These are phyloP conservation scores for Eupithecia subfuscata DNA, from an alignment of 2,888 invertebrate genomes.

Conservation along the genomic window DNA sequence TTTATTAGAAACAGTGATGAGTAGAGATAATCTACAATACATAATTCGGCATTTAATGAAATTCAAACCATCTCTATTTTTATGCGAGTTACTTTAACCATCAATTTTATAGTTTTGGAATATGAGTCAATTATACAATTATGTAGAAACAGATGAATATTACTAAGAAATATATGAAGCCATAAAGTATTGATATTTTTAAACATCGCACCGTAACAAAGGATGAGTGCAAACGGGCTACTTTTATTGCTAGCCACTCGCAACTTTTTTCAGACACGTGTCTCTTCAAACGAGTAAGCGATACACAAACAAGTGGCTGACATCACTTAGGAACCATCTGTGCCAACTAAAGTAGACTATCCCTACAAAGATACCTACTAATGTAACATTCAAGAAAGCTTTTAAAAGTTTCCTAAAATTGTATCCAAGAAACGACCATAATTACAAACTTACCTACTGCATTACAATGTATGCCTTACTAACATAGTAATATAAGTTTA, in stretches of 20 bases:
- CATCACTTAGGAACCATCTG: not conserved
- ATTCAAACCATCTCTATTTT: not conserved
- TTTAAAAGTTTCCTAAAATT: constrained; percentile 13
- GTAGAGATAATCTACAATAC: constrained; percentile 11
- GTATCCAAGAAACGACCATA: constrained; percentile 17
- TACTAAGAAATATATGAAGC: not conserved
- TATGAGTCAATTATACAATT: not conserved
- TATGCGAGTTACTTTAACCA: not conserved
- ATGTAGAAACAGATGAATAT: not conserved
- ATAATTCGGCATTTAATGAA: not conserved
- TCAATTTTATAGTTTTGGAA: not conserved
- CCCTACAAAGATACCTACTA: not conserved
- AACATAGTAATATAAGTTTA: constrained; percentile 7
- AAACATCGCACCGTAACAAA: not conserved
- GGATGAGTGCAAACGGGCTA: not conserved
- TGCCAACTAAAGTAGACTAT: not conserved
- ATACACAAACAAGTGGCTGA: not conserved
- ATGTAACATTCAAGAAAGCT: constrained; percentile 14
- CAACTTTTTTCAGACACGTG: not conserved
- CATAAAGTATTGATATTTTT: not conserved
- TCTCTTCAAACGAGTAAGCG: not conserved
- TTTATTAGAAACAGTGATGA: constrained; percentile 37
- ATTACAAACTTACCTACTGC: constrained; percentile 22
- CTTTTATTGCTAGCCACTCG: not conserved
- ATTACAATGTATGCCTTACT: constrained; percentile 2